A percentile compares a stretch with the other conserved stretches of the same genome.
Evolutionary conservation across 2,797 vertebrate species (phyloP).

Genomic region (Takifugu rubripes): DNA sequence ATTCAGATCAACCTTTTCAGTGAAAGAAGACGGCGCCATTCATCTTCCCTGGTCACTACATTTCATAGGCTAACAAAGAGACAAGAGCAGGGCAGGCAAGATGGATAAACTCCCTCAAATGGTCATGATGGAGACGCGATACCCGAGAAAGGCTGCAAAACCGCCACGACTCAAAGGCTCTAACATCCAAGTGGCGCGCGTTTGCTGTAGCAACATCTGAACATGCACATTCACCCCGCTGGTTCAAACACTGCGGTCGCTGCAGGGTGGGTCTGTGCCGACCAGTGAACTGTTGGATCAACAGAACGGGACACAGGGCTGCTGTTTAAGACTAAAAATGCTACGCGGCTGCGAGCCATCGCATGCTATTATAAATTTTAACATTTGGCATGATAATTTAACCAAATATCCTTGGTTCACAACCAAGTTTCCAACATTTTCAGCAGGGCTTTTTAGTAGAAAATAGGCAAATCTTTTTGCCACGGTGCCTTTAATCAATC

Average conservation of each 20-base stretch:
- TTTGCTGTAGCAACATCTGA: background rate
- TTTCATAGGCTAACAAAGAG: conserved; percentile 19
- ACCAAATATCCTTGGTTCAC: background rate
- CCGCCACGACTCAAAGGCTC: background rate
- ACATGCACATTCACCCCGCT: background rate
- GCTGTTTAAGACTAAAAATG: background rate
- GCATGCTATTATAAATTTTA: background rate
- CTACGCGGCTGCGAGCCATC: background rate
- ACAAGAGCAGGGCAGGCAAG: background rate
- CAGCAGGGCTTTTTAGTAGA: no score
- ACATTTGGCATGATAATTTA: background rate
- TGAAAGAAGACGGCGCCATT: conserved; percentile 25
- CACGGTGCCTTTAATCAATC: background rate
- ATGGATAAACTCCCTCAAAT: background rate
- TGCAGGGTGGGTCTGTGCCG: background rate
- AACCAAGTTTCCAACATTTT: background rate
- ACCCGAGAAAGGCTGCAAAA: conserved; percentile 3
- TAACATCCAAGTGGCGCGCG: background rate
- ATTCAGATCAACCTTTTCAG: conserved; percentile 52
- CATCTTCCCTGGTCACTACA: conserved; percentile 46
- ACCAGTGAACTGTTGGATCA: background rate
- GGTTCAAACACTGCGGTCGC: background rate
- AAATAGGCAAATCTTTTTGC: background rate
- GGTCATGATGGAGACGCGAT: conserved; percentile 15
- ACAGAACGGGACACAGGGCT: background rate